phyloP scores from a whole-genome alignment of 2,797 vertebrate species.

The Enteromius afrohamiltoni region DNA sequence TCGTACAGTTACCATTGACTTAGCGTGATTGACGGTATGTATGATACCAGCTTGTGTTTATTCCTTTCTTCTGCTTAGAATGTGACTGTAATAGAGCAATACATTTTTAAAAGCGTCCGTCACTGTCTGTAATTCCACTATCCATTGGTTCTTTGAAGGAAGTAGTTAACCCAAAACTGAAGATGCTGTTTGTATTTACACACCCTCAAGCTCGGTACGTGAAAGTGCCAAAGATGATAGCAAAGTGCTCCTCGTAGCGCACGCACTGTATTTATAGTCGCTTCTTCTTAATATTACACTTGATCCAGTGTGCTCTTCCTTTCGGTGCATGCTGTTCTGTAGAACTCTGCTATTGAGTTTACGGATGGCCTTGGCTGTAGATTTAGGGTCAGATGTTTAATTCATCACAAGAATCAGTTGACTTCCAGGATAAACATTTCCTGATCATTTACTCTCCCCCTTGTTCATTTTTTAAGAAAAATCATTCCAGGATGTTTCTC shows the following conservation, averaged over 20 bases:
- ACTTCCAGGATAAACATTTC: too few species aligned
- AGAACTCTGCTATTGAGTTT: background rate
- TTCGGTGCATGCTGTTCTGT: background rate
- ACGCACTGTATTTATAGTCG: too few species aligned
- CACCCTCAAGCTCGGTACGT: background rate
- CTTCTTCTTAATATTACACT: background rate
- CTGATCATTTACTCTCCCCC: too few species aligned
- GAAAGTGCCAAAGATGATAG: background rate
- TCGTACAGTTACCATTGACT: background rate
- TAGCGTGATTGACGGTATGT: slow-evolving; percentile 42
- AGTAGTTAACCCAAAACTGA: background rate
- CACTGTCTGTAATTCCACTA: slow-evolving; percentile 49
- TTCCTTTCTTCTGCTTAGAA: slow-evolving; percentile 55
- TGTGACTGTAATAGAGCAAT: slow-evolving; percentile 69
- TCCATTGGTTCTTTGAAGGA: slow-evolving; percentile 3
- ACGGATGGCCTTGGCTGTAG: background rate
- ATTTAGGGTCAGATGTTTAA: too few species aligned
- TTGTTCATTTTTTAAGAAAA: too few species aligned
- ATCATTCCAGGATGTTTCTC: too few species aligned
- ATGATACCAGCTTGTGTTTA: slow-evolving; percentile 44
- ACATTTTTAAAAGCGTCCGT: slow-evolving; percentile 65
- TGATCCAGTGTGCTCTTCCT: background rate
- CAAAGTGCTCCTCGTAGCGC: too few species aligned
- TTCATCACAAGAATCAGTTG: too few species aligned
- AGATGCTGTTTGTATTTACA: background rate